These are phyloP conservation scores for Poeciliopsis presidionis DNA, from an alignment of 2,797 vertebrate genomes.

Conservation along the genomic window DNA sequence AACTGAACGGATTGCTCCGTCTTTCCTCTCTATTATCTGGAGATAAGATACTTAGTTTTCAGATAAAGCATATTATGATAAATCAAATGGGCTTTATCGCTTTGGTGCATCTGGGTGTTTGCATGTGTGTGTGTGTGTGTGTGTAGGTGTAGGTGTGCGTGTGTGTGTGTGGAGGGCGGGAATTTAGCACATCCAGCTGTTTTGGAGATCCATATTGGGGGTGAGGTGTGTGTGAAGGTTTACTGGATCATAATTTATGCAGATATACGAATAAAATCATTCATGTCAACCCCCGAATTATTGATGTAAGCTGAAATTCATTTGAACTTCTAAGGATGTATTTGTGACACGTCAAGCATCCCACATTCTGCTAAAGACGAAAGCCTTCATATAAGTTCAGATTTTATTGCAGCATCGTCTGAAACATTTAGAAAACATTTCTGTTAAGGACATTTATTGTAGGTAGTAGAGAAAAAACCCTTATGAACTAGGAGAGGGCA, in stretches of 20 bases:
- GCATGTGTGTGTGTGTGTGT: constrained; percentile 14
- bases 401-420: background rate
- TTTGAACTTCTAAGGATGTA: background rate
- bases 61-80: constrained; percentile 89
- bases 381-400: background rate
- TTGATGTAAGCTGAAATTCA: background rate
- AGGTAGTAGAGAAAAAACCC: background rate
- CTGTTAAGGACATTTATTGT: background rate
- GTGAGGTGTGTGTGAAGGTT: background rate
- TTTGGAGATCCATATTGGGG: background rate
- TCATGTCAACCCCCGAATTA: background rate
- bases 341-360: background rate
- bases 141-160: too few species aligned
- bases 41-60: constrained; percentile 88
- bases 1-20: constrained; percentile 63
- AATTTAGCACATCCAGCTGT: background rate
- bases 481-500: too few species aligned
- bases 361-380: background rate
- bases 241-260: background rate
- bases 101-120: constrained; percentile 37
- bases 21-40: constrained; percentile 82
- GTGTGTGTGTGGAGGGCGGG: too few species aligned
- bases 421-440: background rate
- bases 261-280: background rate
- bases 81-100: constrained; percentile 78